These are phyloP conservation scores for Hypselothyrea guttata DNA, from an alignment of 2,888 invertebrate genomes.

Conservation along the genomic window DNA sequence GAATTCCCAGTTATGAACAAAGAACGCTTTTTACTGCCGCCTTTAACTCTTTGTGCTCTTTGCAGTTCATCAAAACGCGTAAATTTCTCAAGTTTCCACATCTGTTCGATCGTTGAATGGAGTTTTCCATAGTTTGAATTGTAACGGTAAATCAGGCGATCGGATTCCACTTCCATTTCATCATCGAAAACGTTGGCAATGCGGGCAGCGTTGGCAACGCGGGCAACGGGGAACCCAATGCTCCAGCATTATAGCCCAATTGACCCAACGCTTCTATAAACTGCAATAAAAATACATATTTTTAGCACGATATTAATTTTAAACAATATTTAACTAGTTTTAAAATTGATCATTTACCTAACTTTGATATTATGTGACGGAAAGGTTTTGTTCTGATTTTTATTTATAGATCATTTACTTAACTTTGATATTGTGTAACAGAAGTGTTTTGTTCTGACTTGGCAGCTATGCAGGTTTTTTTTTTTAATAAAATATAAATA, in stretches of 20 bases:
- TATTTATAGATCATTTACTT: no score
- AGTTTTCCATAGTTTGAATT: neutral
- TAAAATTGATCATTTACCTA: no score
- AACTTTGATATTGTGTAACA: no score
- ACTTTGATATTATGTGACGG: no score
- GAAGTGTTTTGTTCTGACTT: no score
- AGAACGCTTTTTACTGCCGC: no score
- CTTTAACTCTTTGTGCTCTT: constrained; percentile 10
- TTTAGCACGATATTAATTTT: no score
- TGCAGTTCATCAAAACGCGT: constrained; percentile 62
- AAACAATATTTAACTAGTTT: no score
- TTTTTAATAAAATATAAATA: no score
- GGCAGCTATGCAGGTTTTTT: no score
- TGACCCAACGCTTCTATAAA: constrained; percentile 20
- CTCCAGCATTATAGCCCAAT: neutral
- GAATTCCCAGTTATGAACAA: constrained; percentile 22
- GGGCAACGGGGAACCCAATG: constrained; percentile 6
- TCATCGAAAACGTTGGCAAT: constrained; percentile 14
- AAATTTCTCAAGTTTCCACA: constrained; percentile 53
- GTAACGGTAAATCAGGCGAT: constrained; percentile 16
- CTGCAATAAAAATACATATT: constrained; percentile 20
- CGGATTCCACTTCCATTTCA: neutral
- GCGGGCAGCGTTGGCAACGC: constrained; percentile 18
- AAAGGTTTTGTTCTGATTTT: no score
- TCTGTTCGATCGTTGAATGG: constrained; percentile 52